phyloP scores from a whole-genome alignment of 2,888 invertebrate species.

The Sphecodes monilicornis region DNA sequence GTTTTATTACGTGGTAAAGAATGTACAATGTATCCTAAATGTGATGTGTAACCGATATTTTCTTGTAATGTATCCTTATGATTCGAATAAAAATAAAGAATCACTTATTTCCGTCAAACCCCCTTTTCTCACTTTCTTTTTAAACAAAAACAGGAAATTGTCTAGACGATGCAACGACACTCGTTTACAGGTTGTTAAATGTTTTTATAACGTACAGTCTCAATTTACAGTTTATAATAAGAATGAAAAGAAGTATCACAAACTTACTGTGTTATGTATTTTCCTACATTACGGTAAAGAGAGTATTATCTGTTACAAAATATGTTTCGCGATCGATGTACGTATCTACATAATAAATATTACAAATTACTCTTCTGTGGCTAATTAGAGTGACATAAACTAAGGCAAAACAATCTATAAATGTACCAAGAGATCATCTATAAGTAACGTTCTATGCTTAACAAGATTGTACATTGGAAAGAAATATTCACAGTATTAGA shows the following conservation, averaged over 20 bases:
- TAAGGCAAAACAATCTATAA: conserved; percentile 8
- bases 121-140: background rate
- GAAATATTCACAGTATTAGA: conserved; percentile 22
- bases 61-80: conserved; percentile 75
- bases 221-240: conserved; percentile 24
- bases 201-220: conserved; percentile 11
- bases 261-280: conserved; percentile 4
- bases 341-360: conserved; percentile 32
- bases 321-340: background rate
- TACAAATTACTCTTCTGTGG: conserved; percentile 20
- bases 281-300: background rate
- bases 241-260: conserved; percentile 27
- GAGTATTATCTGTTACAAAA: conserved; percentile 32
- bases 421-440: conserved; percentile 25
- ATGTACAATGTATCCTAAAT: conserved; percentile 73
- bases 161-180: background rate
- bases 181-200: background rate
- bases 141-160: background rate
- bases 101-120: conserved; percentile 64
- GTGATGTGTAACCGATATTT: conserved; percentile 77
- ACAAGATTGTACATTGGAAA: background rate
- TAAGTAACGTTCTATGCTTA: conserved; percentile 18
- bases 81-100: conserved; percentile 70
- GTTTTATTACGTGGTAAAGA: conserved; percentile 54
- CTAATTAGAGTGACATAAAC: background rate